phyloP scores from a whole-genome alignment of 2,888 invertebrate genomes.

The Troilus luridus region DNA sequence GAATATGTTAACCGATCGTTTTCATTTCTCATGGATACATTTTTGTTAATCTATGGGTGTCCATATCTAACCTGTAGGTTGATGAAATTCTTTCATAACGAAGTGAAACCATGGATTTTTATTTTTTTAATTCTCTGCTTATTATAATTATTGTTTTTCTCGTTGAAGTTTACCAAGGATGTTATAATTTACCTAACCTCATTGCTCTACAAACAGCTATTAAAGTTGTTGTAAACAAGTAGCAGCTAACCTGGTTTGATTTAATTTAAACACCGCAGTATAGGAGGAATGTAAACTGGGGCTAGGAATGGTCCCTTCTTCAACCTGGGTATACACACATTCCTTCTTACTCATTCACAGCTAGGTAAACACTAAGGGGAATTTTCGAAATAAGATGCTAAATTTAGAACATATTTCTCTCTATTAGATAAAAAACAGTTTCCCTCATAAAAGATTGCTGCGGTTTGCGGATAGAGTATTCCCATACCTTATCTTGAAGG shows the following conservation, averaged over 20 bases:
- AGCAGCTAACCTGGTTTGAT: neutral
- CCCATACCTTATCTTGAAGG: no score
- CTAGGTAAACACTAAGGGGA: neutral
- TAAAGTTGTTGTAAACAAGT: neutral
- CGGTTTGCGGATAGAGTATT: no score
- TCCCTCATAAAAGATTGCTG: no score
- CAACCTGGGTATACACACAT: neutral
- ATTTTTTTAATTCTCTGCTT: neutral
- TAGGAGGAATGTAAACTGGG: neutral
- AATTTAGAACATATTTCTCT: neutral
- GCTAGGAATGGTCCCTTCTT: constrained; percentile 18
- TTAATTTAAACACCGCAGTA: constrained; percentile 34
- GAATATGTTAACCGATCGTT: no score
- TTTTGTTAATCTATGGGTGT: no score
- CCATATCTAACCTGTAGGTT: no score
- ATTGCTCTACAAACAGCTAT: neutral
- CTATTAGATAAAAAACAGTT: no score
- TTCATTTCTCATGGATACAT: no score
- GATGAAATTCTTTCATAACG: no score
- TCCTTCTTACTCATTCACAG: neutral
- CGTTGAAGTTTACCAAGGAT: neutral
- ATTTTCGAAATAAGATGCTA: neutral
- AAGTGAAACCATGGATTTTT: neutral
- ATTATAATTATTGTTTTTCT: neutral
- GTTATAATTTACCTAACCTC: neutral